Percentiles rank a stretch among this genome's conserved stretches.
Conservation (phyloP, 2,888 invertebrate species). For the Dolomedes plantarius region DNA sequence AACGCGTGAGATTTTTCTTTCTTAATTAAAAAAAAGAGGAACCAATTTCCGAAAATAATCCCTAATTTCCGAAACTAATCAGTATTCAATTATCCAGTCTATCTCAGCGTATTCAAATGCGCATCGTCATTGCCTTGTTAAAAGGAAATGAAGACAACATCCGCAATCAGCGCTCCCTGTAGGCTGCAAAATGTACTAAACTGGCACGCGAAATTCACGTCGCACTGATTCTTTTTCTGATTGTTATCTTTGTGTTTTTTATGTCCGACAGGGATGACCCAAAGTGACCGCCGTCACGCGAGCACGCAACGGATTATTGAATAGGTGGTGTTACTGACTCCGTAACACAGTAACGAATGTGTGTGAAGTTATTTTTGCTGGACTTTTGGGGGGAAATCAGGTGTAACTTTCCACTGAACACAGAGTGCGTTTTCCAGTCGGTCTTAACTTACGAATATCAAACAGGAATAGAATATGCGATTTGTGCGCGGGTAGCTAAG, state of each 20-base stretch:
- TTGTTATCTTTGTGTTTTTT: conserved; percentile 20
- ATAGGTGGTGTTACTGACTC: conserved; percentile 21
- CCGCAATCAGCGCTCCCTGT: conserved; percentile 42
- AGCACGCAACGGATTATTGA: conserved; percentile 49
- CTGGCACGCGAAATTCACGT: conserved; percentile 43
- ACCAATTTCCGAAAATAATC: background rate
- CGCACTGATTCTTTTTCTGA: conserved; percentile 12
- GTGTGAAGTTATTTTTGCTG: conserved; percentile 1
- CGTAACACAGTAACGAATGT: conserved; percentile 19
- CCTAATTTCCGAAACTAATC: background rate
- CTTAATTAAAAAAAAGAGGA: background rate
- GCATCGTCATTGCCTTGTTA: conserved; percentile 23
- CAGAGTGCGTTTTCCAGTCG: too few species aligned
- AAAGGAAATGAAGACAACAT: conserved; percentile 58
- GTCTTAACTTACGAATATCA: too few species aligned
- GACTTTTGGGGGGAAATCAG: too few species aligned
- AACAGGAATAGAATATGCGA: too few species aligned
- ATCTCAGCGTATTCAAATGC: conserved; percentile 30
- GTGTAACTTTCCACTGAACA: too few species aligned
- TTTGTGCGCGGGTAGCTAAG: too few species aligned
- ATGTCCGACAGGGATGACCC: conserved; percentile 10
- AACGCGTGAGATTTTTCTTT: background rate
- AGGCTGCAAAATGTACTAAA: conserved; percentile 23
- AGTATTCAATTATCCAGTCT: conserved; percentile 43
- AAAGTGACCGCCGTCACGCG: conserved; percentile 42